Evolutionary conservation across 2,113 vertebrate species (phyloP).

Genomic region (Macquaria australasica): DNA sequence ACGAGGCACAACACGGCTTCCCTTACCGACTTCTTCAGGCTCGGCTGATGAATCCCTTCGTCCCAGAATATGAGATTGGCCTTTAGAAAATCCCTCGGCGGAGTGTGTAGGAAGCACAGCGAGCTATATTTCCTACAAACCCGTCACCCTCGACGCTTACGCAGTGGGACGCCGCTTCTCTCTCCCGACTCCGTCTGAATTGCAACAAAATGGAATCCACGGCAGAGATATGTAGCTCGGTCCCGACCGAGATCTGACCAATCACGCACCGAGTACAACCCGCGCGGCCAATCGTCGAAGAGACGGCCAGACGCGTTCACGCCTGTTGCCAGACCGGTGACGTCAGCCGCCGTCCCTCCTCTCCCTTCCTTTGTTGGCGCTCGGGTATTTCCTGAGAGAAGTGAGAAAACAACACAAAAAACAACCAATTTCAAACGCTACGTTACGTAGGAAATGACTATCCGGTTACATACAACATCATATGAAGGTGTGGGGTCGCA

Average conservation of each 20-base stretch:
- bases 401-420: constrained; percentile 25
- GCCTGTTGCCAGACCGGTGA: constrained; percentile 83
- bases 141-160: constrained; percentile 32
- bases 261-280: constrained; percentile 54
- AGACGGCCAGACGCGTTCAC: constrained; percentile 35
- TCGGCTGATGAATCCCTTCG: constrained; percentile 73
- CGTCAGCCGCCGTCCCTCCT: constrained; percentile 65
- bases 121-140: constrained; percentile 63
- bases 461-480: rapidly evolving
- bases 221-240: constrained; percentile 63
- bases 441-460: rapidly evolving
- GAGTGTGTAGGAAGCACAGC: constrained; percentile 64
- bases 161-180: constrained; percentile 16
- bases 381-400: constrained; percentile 72
- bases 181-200: constrained; percentile 74
- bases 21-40: constrained; percentile 86
- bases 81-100: constrained; percentile 43
- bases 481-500: rapidly evolving
- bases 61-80: constrained; percentile 38
- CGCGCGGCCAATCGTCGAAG: constrained; percentile 69
- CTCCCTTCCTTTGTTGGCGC: constrained; percentile 63
- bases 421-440: background rate
- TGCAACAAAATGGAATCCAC: constrained; percentile 86
- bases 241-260: constrained; percentile 57
- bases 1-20: constrained; percentile 28